Evolutionary conservation across 2,888 invertebrate species (phyloP).

Genomic region (Globia sparganii): DNA sequence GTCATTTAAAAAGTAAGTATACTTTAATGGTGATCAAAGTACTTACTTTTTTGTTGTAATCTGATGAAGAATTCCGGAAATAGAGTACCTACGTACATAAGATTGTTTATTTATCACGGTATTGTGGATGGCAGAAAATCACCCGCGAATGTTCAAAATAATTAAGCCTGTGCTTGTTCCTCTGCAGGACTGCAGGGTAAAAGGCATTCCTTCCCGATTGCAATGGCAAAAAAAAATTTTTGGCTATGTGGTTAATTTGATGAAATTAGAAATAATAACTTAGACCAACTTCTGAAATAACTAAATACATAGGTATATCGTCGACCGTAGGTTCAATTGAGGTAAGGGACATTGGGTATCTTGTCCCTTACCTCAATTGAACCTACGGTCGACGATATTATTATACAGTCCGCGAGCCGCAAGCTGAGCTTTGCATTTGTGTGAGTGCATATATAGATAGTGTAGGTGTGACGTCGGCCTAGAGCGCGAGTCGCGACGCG

Average conservation of each 20-base stretch:
- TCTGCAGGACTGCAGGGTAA: neutral
- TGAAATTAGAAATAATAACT: neutral
- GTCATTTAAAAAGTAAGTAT: neutral
- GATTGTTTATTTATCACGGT: neutral
- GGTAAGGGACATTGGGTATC: too few relatives aligned
- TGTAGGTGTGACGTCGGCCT: too few relatives aligned
- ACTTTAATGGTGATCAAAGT: neutral
- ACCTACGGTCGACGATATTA: too few relatives aligned
- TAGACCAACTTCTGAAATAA: neutral
- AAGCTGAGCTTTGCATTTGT: too few relatives aligned
- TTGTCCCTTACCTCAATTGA: too few relatives aligned
- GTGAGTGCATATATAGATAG: too few relatives aligned
- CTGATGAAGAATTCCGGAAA: neutral
- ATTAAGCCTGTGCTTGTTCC: neutral
- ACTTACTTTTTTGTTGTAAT: neutral
- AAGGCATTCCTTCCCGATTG: neutral
- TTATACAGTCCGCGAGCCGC: too few relatives aligned
- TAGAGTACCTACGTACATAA: neutral
- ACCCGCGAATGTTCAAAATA: neutral
- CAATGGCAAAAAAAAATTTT: neutral
- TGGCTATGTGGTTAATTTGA: neutral
- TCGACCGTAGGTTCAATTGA: too few relatives aligned
- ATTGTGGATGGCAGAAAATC: neutral
- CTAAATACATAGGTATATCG: neutral
- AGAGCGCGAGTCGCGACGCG: too few relatives aligned